A percentile compares a stretch with the other conserved stretches of the same genome.
phyloP scores from a whole-genome alignment of 2,888 invertebrate species.

The Rhamphomyia laevipes region DNA sequence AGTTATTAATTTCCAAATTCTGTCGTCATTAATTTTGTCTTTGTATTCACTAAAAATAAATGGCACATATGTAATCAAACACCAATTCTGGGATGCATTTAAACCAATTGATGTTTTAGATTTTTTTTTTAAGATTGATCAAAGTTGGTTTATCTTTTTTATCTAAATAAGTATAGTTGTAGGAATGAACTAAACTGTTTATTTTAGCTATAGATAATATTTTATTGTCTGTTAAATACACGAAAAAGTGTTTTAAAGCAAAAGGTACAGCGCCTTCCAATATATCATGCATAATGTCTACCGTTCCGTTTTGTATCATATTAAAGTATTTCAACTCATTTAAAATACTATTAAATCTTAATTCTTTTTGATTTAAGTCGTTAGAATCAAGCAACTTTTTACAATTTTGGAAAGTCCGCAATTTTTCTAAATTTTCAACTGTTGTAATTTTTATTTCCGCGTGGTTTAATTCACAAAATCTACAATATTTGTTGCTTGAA shows the following conservation, averaged over 20 bases:
- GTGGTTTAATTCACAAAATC: neutral
- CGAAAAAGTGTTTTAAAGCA: neutral
- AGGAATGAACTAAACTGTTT: neutral
- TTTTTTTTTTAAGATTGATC: neutral
- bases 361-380: neutral
- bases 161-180: neutral
- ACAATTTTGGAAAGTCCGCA: neutral
- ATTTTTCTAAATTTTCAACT: neutral
- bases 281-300: conserved; percentile 4
- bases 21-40: neutral
- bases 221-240: neutral
- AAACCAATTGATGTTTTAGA: neutral
- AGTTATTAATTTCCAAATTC: neutral
- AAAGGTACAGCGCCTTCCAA: conserved; percentile 4
- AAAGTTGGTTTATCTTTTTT: neutral
- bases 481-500: neutral
- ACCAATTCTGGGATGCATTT: neutral
- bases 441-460: neutral
- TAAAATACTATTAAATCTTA: conserved; percentile 1
- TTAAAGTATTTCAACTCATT: neutral
- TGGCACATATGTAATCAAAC: neutral
- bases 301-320: neutral
- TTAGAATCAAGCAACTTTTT: no score
- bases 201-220: neutral
- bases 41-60: neutral